Evolutionary conservation across 2,888 invertebrate genomes (phyloP), one percentile per base, ranked within the genome.

Genomic region (Cloeon dipterum): DNA sequence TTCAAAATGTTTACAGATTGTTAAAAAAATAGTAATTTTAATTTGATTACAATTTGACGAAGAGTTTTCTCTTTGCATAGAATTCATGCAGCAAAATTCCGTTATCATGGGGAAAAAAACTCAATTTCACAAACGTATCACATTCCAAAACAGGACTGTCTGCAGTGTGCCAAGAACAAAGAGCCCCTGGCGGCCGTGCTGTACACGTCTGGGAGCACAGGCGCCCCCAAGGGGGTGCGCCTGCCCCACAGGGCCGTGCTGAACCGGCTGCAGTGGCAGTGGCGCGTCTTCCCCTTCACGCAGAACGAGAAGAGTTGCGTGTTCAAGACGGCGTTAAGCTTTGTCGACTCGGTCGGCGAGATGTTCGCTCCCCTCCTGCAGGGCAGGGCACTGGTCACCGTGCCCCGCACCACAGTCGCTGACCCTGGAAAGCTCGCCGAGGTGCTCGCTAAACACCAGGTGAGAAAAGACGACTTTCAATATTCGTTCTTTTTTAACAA

Each of bases 121-220:
- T n/a, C n/a, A n/a, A n/a, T n/a, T n/a, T n/a, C n/a, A n/a, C n/a
- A n/a, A n/a, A n/a, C n/a, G n/a, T n/a, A n/a, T n/a, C n/a, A n/a
- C n/a, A n/a, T n/a, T n/a, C n/a, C n/a, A n/a, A n/a, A n/a, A n/a
- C n/a, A n/a, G n/a, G n/a, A n/a, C n/a, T n/a, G n/a, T n/a, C n/a
- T n/a, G n/a, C n/a, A n/a, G n/a, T n/a, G n/a, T n/a, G n/a, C n/a
- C n/a, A n/a, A n/a, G n/a, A n/a, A n/a, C n/a, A n/a, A n/a, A n/a
- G n/a, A n/a, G n/a, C n/a, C n/a, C n/a, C n/a, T 74, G 7, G 79
- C 74, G 1, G 69, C 78, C 34, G 70, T 83, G 14, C 56, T 83
- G 14, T 85, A 82, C 48, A 85, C 85, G 26, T 88, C 88, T 19
- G 89, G 88, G 11, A 86, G 86, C 50, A 86, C 86, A 0, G 88